These are phyloP conservation scores for Hydrotaea diabolus DNA, from an alignment of 2,888 invertebrate genomes.

Conservation along the genomic window DNA sequence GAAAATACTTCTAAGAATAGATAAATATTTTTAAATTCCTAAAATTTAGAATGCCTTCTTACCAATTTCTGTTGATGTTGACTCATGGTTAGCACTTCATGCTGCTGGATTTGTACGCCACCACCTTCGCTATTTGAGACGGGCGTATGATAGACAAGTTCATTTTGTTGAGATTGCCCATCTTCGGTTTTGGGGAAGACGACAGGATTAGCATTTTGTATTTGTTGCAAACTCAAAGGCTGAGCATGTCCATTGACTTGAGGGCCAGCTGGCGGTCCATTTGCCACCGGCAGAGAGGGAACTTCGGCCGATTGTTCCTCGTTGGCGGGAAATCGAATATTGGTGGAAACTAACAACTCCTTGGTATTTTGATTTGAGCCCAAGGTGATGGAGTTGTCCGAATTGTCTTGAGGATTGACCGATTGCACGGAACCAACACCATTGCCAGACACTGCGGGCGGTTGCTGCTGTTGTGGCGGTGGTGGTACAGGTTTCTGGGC, in stretches of 20 bases:
- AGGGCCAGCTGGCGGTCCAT: constrained; percentile 72
- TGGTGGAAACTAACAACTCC: constrained; percentile 78
- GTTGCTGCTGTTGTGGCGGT: constrained; percentile 39
- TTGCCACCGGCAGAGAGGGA: constrained; percentile 67
- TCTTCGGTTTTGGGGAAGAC: constrained; percentile 77
- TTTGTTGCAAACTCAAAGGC: constrained; percentile 77
- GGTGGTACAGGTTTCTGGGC: constrained; percentile 66
- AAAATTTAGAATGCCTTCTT: constrained; percentile 45
- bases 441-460: background rate
- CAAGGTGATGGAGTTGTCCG: constrained; percentile 42
- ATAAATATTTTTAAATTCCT: too few relatives aligned
- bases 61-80: constrained; percentile 78
- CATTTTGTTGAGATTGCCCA: constrained; percentile 55
- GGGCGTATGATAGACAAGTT: constrained; percentile 48
- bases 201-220: constrained; percentile 75
- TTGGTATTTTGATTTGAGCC: constrained; percentile 73
- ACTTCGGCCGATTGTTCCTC: constrained; percentile 73
- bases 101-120: constrained; percentile 77
- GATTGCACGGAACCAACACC: constrained; percentile 46
- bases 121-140: constrained; percentile 37
- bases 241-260: constrained; percentile 79
- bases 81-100: constrained; percentile 78
- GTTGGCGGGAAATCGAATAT: constrained; percentile 79
- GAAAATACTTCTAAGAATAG: too few relatives aligned
- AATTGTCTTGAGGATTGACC: constrained; percentile 35